A percentile compares a stretch with the other conserved stretches of the same genome.
Conservation (phyloP, 1,140 invertebrate genomes). For the Caenorhabditis tropicalis region DNA sequence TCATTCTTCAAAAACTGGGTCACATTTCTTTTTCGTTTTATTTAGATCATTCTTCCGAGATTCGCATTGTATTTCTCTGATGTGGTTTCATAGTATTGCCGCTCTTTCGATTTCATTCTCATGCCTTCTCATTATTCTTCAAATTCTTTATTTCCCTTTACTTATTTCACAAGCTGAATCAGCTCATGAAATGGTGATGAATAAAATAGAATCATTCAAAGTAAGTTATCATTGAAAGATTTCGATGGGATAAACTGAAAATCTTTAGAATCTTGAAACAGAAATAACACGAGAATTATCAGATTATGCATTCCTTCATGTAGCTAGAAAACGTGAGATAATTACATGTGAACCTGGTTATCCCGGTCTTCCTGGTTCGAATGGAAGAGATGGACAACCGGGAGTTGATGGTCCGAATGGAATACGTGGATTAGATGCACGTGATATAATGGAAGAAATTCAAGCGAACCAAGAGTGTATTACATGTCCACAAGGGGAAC, state of each 20-base stretch:
- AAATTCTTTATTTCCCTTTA: conserved; percentile 10
- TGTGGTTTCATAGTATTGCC: conserved; percentile 28
- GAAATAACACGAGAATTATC: conserved; percentile 21
- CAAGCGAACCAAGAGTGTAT: conserved; percentile 39
- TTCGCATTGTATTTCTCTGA: background rate
- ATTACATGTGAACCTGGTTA: background rate
- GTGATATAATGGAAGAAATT: conserved; percentile 39
- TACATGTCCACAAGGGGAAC: conserved; percentile 32
- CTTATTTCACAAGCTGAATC: conserved; percentile 5
- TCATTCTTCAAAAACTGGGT: background rate
- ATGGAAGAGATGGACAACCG: background rate
- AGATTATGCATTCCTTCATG: background rate
- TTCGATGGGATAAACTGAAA: background rate
- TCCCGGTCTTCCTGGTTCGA: conserved; percentile 10
- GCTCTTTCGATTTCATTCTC: conserved; percentile 32
- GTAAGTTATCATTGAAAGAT: background rate
- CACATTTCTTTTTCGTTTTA: background rate
- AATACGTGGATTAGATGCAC: conserved; percentile 15
- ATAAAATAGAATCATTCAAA: conserved; percentile 16
- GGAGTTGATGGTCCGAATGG: conserved; percentile 5
- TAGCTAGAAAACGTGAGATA: conserved; percentile 1
- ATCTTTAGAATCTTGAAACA: conserved; percentile 4
- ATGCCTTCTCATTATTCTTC: conserved; percentile 18
- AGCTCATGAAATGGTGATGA: conserved; percentile 1
- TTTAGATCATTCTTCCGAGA: background rate